phyloP scores from a whole-genome alignment of 1,140 invertebrate genomes.

The Schlechtendalia chinensis region DNA sequence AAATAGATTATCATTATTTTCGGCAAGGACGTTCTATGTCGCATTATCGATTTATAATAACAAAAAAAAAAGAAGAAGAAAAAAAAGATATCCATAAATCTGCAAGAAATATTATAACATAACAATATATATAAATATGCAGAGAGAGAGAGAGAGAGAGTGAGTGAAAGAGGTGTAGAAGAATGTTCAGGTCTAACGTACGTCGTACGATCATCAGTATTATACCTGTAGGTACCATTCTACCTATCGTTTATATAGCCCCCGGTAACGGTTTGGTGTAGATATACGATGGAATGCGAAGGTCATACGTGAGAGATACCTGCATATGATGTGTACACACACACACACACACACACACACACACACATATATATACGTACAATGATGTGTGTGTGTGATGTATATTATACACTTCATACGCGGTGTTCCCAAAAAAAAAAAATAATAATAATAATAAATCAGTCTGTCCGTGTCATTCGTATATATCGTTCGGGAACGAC shows the following conservation, averaged over 20 bases:
- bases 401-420: neutral
- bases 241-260: conserved; percentile 4
- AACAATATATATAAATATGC: neutral
- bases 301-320: conserved; percentile 39
- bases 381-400: neutral
- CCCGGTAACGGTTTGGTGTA: conserved; percentile 32
- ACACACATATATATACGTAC: no score
- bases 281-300: conserved; percentile 28
- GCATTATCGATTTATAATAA: neutral
- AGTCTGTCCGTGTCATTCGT: conserved; percentile 2
- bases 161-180: no score
- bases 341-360: no score
- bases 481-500: conserved; percentile 18
- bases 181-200: neutral
- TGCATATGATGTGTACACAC: neutral
- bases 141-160: no score
- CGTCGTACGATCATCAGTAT: neutral
- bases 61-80: no score
- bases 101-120: neutral
- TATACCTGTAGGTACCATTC: no score
- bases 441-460: conserved; percentile 21
- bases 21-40: neutral
- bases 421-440: conserved; percentile 33
- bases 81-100: neutral
- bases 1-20: neutral